phyloP scores from a whole-genome alignment of 2,113 vertebrate species.

The Eretmochelys imbricata region DNA sequence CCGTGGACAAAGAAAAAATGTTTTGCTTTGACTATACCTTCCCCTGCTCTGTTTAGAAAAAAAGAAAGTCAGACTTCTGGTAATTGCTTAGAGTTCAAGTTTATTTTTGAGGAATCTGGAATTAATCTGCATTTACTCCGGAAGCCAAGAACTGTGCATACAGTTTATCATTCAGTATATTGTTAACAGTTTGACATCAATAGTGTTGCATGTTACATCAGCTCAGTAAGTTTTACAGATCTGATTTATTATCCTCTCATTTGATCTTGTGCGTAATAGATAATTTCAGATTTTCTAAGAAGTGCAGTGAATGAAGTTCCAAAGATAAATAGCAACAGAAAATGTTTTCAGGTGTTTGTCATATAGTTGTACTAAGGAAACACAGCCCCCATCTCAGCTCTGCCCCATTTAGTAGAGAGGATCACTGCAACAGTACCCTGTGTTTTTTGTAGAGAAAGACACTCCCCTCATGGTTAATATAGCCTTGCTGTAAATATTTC shows the following conservation, averaged over 20 bases:
- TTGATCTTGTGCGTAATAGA: not conserved
- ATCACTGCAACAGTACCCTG: not conserved
- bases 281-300: not conserved
- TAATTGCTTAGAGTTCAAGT: not conserved
- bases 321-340: not conserved
- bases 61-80: not conserved
- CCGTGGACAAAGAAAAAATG: not conserved
- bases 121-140: not conserved
- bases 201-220: not conserved
- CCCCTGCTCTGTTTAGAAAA: not conserved
- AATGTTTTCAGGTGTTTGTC: not conserved
- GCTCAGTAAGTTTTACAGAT: not conserved
- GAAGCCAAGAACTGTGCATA: not conserved
- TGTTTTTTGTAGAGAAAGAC: not conserved
- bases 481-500: not conserved
- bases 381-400: not conserved
- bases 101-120: not conserved
- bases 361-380: not conserved
- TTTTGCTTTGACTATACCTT: not conserved
- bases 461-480: not conserved
- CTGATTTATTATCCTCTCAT: not conserved
- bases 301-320: not conserved
- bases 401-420: not conserved
- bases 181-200: constrained; percentile 1
- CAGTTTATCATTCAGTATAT: not conserved